phyloP scores from a whole-genome alignment of 37 sponge, comb jelly and placozoan genomes.

The Cliona cf. orientalis region DNA sequence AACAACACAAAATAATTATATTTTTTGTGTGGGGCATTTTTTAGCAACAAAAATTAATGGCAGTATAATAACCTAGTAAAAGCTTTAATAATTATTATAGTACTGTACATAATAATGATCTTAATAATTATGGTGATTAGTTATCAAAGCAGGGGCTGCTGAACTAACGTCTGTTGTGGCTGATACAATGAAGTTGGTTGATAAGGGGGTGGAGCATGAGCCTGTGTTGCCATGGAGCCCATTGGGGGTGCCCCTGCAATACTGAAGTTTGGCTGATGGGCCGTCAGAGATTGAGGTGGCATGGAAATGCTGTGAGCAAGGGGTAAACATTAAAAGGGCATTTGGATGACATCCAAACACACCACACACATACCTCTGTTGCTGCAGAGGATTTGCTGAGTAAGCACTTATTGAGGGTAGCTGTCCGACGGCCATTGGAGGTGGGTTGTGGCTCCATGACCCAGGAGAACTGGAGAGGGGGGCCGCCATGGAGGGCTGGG shows the following conservation, averaged over 20 bases:
- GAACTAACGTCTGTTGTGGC: slow-evolving; percentile 1
- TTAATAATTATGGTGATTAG: not conserved
- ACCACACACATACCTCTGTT: not conserved
- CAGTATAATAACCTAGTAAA: no score
- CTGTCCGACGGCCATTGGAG: not conserved
- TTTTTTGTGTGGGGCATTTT: not conserved
- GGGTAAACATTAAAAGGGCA: not conserved
- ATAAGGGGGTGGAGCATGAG: slow-evolving; percentile 4
- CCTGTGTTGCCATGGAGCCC: slow-evolving; percentile 18
- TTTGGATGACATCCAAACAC: not conserved
- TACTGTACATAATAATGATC: no score
- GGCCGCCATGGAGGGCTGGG: no score
- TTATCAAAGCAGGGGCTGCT: slow-evolving; percentile 33
- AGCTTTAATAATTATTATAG: no score
- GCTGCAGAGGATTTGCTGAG: not conserved
- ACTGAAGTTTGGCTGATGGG: not conserved
- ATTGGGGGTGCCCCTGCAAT: not conserved
- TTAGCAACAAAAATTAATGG: no score
- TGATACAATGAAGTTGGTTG: slow-evolving; percentile 21
- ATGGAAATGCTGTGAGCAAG: not conserved
- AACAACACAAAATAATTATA: no score
- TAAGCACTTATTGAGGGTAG: not conserved
- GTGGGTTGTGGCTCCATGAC: not conserved
- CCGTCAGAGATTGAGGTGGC: not conserved
- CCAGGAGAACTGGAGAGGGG: no score